phyloP scores from a whole-genome alignment of 2,888 invertebrate genomes.

The Chloroclysta siterata region DNA sequence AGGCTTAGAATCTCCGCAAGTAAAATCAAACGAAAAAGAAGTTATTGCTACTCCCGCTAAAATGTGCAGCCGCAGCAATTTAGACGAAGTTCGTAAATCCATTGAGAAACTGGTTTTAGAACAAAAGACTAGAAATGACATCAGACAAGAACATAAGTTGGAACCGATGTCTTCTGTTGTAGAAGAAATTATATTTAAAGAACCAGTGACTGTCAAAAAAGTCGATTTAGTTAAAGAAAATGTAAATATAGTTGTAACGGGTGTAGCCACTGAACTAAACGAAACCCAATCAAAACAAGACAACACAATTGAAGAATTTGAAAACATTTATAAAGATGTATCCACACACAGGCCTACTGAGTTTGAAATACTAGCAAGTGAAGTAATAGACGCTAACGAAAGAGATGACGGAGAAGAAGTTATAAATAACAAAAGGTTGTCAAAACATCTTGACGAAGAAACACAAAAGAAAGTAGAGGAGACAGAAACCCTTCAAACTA shows the following conservation, averaged over 20 bases:
- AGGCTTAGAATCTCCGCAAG: slow-evolving; percentile 53
- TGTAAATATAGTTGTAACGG: slow-evolving; percentile 28
- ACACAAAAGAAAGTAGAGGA: slow-evolving; percentile 17
- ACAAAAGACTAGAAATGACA: slow-evolving; percentile 41
- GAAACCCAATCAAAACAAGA: slow-evolving; percentile 40
- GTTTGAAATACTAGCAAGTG: slow-evolving; percentile 62
- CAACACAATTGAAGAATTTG: slow-evolving; percentile 71
- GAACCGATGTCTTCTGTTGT: slow-evolving; percentile 35
- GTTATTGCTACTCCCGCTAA: slow-evolving; percentile 21
- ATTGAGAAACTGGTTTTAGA: slow-evolving; percentile 51
- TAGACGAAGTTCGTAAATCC: slow-evolving; percentile 50
- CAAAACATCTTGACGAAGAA: slow-evolving; percentile 16
- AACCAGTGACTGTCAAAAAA: slow-evolving; percentile 26
- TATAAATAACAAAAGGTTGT: slow-evolving; percentile 24
- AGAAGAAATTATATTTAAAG: slow-evolving; percentile 9
- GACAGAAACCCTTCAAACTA: slow-evolving; percentile 22
- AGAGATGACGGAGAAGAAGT: slow-evolving; percentile 18
- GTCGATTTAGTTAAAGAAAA: slow-evolving; percentile 4
- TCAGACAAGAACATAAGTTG: slow-evolving; percentile 40
- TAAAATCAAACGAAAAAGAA: slow-evolving; percentile 41
- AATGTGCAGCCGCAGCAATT: slow-evolving; percentile 6
- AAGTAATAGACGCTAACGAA: slow-evolving; percentile 38
- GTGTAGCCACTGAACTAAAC: slow-evolving; percentile 38
- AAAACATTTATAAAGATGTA: slow-evolving; percentile 71
- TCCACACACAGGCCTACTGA: slow-evolving; percentile 67